A percentile compares a stretch with the other conserved stretches of the same genome.
Evolutionary conservation across 2,888 invertebrate genomes (phyloP).

Genomic region (Ophion obscuratus): DNA sequence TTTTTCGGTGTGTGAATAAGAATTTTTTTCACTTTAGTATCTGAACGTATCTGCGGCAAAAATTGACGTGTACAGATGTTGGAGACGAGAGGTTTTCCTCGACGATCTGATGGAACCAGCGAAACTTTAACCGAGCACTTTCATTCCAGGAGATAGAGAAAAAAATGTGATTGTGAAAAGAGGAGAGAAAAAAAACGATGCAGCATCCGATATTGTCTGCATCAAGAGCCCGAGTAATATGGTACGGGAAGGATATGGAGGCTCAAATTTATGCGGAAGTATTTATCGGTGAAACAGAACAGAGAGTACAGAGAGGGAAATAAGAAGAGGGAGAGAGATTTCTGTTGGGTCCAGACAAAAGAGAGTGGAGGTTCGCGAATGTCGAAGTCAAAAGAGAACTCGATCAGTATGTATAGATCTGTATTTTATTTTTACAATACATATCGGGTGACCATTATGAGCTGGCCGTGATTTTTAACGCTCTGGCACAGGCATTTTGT

Average conservation of each 20-base stretch:
- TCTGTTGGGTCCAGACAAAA: conserved; percentile 47
- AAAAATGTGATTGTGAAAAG: conserved; percentile 17
- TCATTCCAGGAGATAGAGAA: neutral
- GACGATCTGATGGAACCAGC: neutral
- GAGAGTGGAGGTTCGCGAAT: conserved; percentile 41
- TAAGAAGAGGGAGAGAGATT: conserved; percentile 10
- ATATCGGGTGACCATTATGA: neutral
- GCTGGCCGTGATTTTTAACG: neutral
- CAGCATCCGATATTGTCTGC: conserved; percentile 13
- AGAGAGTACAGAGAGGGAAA: conserved; percentile 10
- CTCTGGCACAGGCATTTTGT: neutral
- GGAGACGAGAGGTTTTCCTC: neutral
- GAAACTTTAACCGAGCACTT: neutral
- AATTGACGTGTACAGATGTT: neutral
- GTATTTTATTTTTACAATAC: neutral
- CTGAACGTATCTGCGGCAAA: too few species aligned
- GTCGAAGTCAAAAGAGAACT: conserved; percentile 47
- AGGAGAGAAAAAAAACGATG: conserved; percentile 1
- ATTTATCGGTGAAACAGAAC: conserved; percentile 48
- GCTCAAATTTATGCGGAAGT: conserved; percentile 56
- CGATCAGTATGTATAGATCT: conserved; percentile 53
- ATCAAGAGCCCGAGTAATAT: conserved; percentile 29
- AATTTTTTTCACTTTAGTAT: neutral
- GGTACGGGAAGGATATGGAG: conserved; percentile 10
- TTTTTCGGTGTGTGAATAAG: neutral